Base-by-base conservation (phyloP, 2,888 invertebrate species). In the Cephus nigrinus region DNA sequence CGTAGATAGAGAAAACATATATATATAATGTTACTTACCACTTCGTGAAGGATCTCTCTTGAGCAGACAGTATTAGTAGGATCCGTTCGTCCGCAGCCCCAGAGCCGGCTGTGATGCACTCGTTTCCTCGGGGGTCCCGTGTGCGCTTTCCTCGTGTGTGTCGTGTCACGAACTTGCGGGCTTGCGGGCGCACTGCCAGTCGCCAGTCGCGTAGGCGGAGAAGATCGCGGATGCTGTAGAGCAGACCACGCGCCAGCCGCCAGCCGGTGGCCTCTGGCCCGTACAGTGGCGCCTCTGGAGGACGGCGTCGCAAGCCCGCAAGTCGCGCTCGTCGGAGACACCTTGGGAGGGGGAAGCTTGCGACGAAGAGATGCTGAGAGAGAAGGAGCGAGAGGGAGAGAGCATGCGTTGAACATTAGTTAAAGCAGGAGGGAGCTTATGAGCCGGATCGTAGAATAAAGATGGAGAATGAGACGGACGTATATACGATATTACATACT, bases 111-210 rank as follows among this genome's bases (percentile, higher is more conserved):
- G 40, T 33, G 71, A 71, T 71, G 31, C 71, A 71, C 71, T 71
- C 71, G 71, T 71, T 33, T 71, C 71, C 71, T 71, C 71, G 71
- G 71, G 23, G 31, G 71, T 71, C 71, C 71, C 71, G 71, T 71
- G 71, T 85, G 86, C 74, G 71, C 33, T 74, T 74, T 35, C 74
- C 74, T 74, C 74, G 74, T 74, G 74, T 74, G 86, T 80, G 82
- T 83, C 84, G 83, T 83, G 85, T 85, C 86, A 88, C 90, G 89
- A 91, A 90, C 91, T 91, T 91, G 90, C 91, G 91, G 90, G 91
- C 90, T 90, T 91, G 90, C 91, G 90, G 90, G 90, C 90, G 91
- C 90, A 91, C 91, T 91, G 91, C 89, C 91, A 90, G 88, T 89
- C 89, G 88, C 87, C 86, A 74, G 74, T 87, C 84, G 88, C 90